Evolutionary conservation across 2,888 invertebrate species (phyloP).

Genomic region (Leptinotarsa tumamoca): DNA sequence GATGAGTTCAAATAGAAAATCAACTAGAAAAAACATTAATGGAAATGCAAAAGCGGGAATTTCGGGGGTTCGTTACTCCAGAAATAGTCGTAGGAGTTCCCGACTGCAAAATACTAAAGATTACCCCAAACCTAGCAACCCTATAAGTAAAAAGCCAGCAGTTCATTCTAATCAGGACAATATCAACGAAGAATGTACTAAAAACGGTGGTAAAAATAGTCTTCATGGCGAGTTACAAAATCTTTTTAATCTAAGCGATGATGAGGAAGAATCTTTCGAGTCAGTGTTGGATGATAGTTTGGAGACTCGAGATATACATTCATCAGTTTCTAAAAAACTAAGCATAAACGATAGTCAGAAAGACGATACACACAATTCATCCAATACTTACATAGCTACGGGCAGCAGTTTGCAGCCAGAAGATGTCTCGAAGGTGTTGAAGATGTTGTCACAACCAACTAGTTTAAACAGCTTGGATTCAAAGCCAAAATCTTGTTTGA

Average conservation of each 20-base stretch:
- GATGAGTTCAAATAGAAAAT: slow-evolving; percentile 2
- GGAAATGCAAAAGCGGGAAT: neutral
- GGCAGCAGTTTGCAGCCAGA: slow-evolving; percentile 31
- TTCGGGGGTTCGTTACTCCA: neutral
- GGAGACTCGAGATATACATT: slow-evolving; percentile 15
- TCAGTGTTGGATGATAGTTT: slow-evolving; percentile 31
- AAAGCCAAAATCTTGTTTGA: slow-evolving; percentile 47
- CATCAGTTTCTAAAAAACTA: slow-evolving; percentile 3
- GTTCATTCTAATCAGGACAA: neutral
- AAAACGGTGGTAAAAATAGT: neutral
- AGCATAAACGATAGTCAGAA: neutral
- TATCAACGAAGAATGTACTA: neutral
- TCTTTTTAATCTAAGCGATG: slow-evolving; percentile 14
- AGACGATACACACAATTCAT: neutral
- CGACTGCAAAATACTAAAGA: slow-evolving; percentile 13
- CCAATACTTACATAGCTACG: slow-evolving; percentile 17
- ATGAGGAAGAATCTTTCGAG: slow-evolving; percentile 26
- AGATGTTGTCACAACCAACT: slow-evolving; percentile 54
- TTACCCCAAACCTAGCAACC: neutral
- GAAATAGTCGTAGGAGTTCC: slow-evolving; percentile 18
- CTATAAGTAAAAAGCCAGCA: neutral
- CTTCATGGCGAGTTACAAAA: neutral
- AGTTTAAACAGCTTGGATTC: slow-evolving; percentile 39
- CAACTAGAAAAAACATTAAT: neutral
- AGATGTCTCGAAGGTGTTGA: slow-evolving; percentile 57